Conservation (phyloP, 2,888 invertebrate genomes). For the Drosophila hamatofila region DNA sequence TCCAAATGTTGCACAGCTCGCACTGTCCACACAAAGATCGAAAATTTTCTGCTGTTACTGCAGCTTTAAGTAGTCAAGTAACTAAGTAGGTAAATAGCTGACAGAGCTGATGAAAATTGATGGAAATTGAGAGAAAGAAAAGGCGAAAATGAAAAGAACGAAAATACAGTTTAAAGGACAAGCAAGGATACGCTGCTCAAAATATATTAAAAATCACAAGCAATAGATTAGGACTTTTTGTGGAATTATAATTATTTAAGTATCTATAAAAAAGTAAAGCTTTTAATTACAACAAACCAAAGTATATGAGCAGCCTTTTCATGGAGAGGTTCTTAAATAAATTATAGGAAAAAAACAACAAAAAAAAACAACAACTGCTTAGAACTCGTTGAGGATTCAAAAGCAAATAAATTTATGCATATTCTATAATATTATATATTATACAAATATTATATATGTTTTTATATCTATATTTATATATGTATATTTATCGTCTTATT, state of each 20-base stretch:
- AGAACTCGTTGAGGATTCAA: not conserved
- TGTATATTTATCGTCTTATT: not conserved
- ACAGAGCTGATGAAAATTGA: constrained; percentile 4
- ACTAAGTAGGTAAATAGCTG: constrained; percentile 14
- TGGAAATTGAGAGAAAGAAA: not conserved
- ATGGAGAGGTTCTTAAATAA: too few species aligned
- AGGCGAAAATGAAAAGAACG: not conserved
- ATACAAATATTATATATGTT: not conserved
- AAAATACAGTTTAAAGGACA: not conserved
- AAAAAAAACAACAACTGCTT: too few species aligned
- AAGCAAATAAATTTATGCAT: not conserved
- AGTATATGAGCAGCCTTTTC: not conserved
- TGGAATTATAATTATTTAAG: too few species aligned
- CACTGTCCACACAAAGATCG: constrained; percentile 14
- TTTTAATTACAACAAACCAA: too few species aligned
- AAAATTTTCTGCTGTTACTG: not conserved
- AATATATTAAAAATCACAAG: too few species aligned
- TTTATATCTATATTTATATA: not conserved
- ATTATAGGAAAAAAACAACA: too few species aligned
- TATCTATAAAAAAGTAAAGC: too few species aligned
- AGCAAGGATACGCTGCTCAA: too few species aligned
- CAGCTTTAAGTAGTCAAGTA: constrained; percentile 13
- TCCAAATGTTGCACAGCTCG: constrained; percentile 44
- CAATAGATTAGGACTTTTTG: too few species aligned
- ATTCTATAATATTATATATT: not conserved